phyloP scores from a whole-genome alignment of 1,140 invertebrate species.

The Heliothis subflexa region DNA sequence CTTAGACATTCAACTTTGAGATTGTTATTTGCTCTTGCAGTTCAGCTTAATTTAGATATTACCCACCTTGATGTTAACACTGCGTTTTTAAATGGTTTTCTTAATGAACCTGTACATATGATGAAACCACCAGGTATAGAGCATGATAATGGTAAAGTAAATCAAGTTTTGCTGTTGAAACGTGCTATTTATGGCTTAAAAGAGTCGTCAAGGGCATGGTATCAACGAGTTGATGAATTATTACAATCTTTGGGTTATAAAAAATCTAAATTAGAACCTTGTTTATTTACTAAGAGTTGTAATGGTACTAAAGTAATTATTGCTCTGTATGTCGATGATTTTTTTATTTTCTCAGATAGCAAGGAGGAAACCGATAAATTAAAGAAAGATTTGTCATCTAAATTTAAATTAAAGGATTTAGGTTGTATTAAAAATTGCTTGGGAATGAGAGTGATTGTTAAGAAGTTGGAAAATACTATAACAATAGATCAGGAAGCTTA shows the following conservation, averaged over 20 bases:
- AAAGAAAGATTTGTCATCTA: conserved; percentile 44
- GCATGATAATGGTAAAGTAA: conserved; percentile 44
- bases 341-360: conserved; percentile 58
- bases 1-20: conserved; percentile 55
- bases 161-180: conserved; percentile 46
- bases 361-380: conserved; percentile 49
- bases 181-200: conserved; percentile 56
- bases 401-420: conserved; percentile 53
- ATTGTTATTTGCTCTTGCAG: conserved; percentile 56
- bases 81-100: conserved; percentile 72
- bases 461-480: conserved; percentile 41
- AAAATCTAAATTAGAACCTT: conserved; percentile 16
- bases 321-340: conserved; percentile 58
- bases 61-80: conserved; percentile 71
- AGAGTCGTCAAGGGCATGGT: conserved; percentile 52
- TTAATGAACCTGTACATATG: conserved; percentile 73
- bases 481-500: conserved; percentile 50
- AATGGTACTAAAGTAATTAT: neutral
- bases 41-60: conserved; percentile 60
- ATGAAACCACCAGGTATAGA: conserved; percentile 66
- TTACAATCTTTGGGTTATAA: conserved; percentile 46
- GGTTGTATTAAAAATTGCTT: conserved; percentile 23
- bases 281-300: neutral
- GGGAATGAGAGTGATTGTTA: conserved; percentile 48
- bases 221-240: conserved; percentile 49